Base-by-base conservation (phyloP, 2,113 vertebrate species). In the Reinhardtius hippoglossoides region DNA sequence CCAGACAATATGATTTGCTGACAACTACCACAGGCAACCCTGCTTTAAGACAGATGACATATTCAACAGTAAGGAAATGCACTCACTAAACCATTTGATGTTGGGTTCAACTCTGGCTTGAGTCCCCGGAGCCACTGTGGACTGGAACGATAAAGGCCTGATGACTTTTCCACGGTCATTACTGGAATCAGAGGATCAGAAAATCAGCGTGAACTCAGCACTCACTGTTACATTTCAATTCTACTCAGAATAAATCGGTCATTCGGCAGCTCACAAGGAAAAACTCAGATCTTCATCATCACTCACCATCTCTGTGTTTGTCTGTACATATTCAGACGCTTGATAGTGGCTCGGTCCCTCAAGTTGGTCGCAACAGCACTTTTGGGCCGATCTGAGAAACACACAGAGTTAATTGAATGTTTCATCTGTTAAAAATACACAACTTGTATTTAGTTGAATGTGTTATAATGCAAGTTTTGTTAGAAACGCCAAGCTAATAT, bases 31-130 rank as follows among this genome's bases (percentile, higher is more conserved):
- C 27, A 59, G 42, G 9, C 18, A n/a, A 21, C 14, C 15, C 1
- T 23, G 14, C 1, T 37, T 9, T 9, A 44, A 58, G 9, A 46
- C 1, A 44, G 0, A 40, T 9, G 20, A 21, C 8, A 21, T 16
- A 20, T 14, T 40, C 2, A 73, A 55, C 14, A 31, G 2, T 9
- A 26, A 67, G 16, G 46, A 55, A 9, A 54, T 9, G 24, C 24
- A 93, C 97, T 96, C 86, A 99, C 98, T 92, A 92, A 99, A 99
- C 98, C 98, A 99, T 68, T 99, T 99, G 86, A 99, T 99, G 90
- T 98, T 99, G 4, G 98, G 98, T 77, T 99, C 98, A 66, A 99
- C 97, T 91, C 98, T 94, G 1, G 97, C 98, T 0, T 97, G 94
- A 0, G 98, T 98, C 80, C 98, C 98, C 1, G 97, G 94, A 31